phyloP scores from a whole-genome alignment of 2,113 vertebrate genomes.

The Chaenocephalus aceratus region DNA sequence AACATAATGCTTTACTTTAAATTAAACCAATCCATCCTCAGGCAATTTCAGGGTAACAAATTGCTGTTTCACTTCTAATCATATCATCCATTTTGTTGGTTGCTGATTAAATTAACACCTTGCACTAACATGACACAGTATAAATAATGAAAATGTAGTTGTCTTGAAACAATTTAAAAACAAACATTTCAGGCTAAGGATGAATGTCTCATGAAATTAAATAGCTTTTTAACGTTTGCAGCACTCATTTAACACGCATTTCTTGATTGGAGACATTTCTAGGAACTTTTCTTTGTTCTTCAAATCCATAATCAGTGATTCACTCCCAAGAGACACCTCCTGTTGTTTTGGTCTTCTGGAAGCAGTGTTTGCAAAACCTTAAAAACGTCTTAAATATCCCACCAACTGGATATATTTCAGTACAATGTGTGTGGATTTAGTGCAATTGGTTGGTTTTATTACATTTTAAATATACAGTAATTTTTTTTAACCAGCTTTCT shows the following conservation, averaged over 20 bases:
- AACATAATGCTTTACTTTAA: background rate
- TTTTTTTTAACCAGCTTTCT: background rate
- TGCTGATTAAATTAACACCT: constrained; percentile 62
- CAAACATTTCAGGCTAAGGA: constrained; percentile 3
- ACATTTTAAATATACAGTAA: background rate
- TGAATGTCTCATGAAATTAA: constrained; percentile 17
- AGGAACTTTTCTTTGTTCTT: too few relatives aligned
- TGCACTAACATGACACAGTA: constrained; percentile 19
- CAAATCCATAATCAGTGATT: background rate
- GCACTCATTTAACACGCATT: background rate
- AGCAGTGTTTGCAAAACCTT: background rate
- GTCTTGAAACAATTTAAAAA: constrained; percentile 29
- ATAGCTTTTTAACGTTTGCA: background rate
- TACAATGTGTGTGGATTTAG: background rate
- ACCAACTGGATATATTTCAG: background rate
- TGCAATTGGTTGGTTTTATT: background rate
- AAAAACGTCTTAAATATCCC: background rate
- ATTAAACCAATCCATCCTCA: constrained; percentile 7
- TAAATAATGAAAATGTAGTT: constrained; percentile 47
- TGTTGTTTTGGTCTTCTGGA: background rate
- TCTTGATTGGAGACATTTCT: background rate
- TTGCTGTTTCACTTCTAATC: constrained; percentile 53
- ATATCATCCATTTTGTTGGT: constrained; percentile 50
- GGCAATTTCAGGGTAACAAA: constrained; percentile 51
- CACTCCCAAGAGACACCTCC: background rate